Evolutionary conservation across 2,888 invertebrate species (phyloP), one percentile per base, ranked within the genome.

Genomic region (Drosophila kambysellisi): DNA sequence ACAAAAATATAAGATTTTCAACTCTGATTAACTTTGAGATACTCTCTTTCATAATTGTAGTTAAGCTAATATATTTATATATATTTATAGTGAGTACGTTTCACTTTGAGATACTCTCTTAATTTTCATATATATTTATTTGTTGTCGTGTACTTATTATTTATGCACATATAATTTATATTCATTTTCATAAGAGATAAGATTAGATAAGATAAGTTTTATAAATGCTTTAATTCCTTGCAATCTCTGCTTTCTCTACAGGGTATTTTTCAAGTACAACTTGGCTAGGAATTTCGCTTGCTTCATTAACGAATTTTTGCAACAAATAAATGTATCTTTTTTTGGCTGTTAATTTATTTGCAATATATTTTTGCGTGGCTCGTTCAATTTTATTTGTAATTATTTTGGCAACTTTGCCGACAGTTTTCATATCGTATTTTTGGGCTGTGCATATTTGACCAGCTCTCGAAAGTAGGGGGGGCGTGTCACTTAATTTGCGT

Each of bases 361-460:
- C 68, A 65, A 81, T 81, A 63, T 64, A 70, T 54, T 8, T 73
- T 72, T 70, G 46, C 58, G 46, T 54, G 46, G 62, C 54, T 54
- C 52, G 74, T 90, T 89, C 82, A 90, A 74, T 78, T 83, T 90
- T 81, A 79, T 73, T 83, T 87, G 69, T 81, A 87, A 90, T 86
- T 86, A 83, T 74, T 70, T 82, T 71, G 52, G 33, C n/a, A 62
- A 63, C 70, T 79, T 83, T 90, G 90, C 69, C 61, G 80, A 74
- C 90, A 74, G 70, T 46, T 79, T 76, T 63, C 59, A 65, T 74
- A 81, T 89, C 69, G 88, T 50, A 48, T 60, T 61, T 71, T 43
- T 46, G 71, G 41, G 17, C 20, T 46, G 52, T 39, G 51, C 43
- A 35, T 69, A 62, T 74, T 76, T 76, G 79, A 46, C 11, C 33